phyloP scores from a whole-genome alignment of 1,140 invertebrate genomes.

The Daktulosphaira vitifoliae region DNA sequence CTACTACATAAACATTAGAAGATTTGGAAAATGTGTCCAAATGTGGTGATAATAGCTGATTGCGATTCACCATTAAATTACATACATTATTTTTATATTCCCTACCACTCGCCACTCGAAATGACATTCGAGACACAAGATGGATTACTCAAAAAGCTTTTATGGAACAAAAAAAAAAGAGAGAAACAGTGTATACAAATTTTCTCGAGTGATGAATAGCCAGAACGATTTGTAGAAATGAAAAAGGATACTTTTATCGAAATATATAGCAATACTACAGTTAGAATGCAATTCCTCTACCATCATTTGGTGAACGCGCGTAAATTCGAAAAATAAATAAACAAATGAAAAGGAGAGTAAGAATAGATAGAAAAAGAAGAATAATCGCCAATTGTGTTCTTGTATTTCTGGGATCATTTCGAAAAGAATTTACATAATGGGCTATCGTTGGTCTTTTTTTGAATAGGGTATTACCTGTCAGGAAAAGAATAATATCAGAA shows the following conservation, averaged over 20 bases:
- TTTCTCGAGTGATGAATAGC: conserved; percentile 24
- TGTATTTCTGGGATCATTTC: conserved; percentile 25
- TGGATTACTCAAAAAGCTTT: conserved; percentile 28
- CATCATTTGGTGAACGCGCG: not conserved
- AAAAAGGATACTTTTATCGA: conserved; percentile 32
- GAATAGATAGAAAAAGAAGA: conserved; percentile 8
- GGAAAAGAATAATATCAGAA: conserved; percentile 7
- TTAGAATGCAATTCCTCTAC: conserved; percentile 16
- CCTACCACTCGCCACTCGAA: not conserved
- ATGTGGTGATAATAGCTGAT: conserved; percentile 25
- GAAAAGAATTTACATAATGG: conserved; percentile 31
- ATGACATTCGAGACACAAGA: conserved; percentile 26
- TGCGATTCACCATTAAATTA: conserved; percentile 28
- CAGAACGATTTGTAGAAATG: conserved; percentile 25
- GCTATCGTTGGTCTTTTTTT: conserved; percentile 27
- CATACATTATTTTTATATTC: conserved; percentile 28
- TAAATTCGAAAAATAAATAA: not conserved
- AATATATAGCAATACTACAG: conserved; percentile 19
- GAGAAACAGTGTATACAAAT: conserved; percentile 30
- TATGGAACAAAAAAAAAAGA: conserved; percentile 18
- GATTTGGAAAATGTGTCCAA: no score
- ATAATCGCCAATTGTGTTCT: conserved; percentile 23
- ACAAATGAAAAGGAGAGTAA: conserved; percentile 4
- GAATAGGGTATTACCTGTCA: conserved; percentile 30
- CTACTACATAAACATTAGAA: no score